Percentiles rank a stretch among this genome's conserved stretches.
phyloP scores from a whole-genome alignment of 2,888 invertebrate species.

The Poecilus cupreus region DNA sequence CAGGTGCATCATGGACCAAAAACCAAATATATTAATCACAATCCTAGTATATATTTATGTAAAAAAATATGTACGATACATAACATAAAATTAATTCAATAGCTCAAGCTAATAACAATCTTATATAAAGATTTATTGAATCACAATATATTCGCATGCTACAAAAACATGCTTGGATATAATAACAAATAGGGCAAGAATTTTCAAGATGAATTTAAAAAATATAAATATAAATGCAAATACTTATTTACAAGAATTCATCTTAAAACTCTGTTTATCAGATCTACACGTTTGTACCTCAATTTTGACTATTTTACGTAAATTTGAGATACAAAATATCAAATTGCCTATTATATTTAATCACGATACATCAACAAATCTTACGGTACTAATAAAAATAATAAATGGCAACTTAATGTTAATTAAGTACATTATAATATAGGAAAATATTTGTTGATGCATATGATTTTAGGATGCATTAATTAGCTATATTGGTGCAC shows the following conservation, averaged over 20 bases:
- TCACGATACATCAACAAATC: slow-evolving; percentile 16
- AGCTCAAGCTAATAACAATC: slow-evolving; percentile 48
- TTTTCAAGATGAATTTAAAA: slow-evolving; percentile 1
- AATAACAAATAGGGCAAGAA: not conserved
- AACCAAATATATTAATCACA: slow-evolving; percentile 53
- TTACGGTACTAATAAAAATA: not conserved
- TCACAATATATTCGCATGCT: slow-evolving; percentile 48
- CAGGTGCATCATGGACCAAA: slow-evolving; percentile 49
- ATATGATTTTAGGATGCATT: slow-evolving; percentile 10
- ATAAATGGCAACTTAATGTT: not conserved
- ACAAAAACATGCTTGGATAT: slow-evolving; percentile 20
- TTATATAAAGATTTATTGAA: slow-evolving; percentile 26
- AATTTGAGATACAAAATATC: slow-evolving; percentile 28
- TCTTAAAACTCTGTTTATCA: slow-evolving; percentile 1
- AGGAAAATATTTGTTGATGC: slow-evolving; percentile 15
- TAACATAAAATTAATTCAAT: slow-evolving; percentile 33
- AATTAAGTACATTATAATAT: slow-evolving; percentile 7
- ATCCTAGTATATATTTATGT: slow-evolving; percentile 54
- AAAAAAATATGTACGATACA: slow-evolving; percentile 53
- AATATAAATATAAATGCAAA: slow-evolving; percentile 28
- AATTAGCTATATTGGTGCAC: slow-evolving; percentile 9
- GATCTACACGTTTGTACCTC: not conserved
- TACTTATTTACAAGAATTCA: slow-evolving; percentile 1
- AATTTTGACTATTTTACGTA: not conserved
- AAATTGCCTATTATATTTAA: not conserved